phyloP scores from a whole-genome alignment of 2,888 invertebrate species.

The Andrena flavipes region DNA sequence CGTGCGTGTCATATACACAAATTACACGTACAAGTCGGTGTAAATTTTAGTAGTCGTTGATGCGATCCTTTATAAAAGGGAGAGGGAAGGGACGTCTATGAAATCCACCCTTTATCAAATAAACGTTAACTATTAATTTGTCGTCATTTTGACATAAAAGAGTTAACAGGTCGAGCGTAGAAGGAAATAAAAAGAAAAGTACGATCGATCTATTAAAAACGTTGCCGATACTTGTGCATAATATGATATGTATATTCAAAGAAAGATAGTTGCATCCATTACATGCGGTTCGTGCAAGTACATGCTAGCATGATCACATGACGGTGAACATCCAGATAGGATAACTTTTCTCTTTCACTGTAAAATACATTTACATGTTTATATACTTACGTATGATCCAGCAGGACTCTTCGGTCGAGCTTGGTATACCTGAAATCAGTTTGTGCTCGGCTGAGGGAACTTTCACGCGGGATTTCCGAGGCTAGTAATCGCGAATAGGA shows the following conservation, averaged over 20 bases:
- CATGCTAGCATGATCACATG: slow-evolving; percentile 8
- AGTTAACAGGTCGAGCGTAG: not conserved
- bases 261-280: slow-evolving; percentile 1
- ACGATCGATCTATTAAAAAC: not conserved
- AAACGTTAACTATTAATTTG: slow-evolving; percentile 65
- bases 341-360: not conserved
- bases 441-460: not conserved
- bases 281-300: slow-evolving; percentile 25
- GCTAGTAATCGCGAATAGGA: not conserved
- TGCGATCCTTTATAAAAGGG: slow-evolving; percentile 82
- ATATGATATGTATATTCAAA: not conserved
- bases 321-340: not conserved
- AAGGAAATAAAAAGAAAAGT: not conserved
- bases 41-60: slow-evolving; percentile 81
- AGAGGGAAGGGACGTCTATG: slow-evolving; percentile 82
- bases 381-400: slow-evolving; percentile 76
- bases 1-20: slow-evolving; percentile 35
- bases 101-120: slow-evolving; percentile 81
- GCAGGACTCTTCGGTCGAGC: slow-evolving; percentile 77
- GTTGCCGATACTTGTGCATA: not conserved
- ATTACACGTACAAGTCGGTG: slow-evolving; percentile 76
- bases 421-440: slow-evolving; percentile 68
- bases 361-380: not conserved
- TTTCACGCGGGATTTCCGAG: not conserved
- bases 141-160: not conserved